Percentiles rank a stretch among this genome's conserved stretches.
These are phyloP conservation scores for Triplophysa rosa DNA, from an alignment of 2,113 vertebrate species.

Conservation along the genomic window DNA sequence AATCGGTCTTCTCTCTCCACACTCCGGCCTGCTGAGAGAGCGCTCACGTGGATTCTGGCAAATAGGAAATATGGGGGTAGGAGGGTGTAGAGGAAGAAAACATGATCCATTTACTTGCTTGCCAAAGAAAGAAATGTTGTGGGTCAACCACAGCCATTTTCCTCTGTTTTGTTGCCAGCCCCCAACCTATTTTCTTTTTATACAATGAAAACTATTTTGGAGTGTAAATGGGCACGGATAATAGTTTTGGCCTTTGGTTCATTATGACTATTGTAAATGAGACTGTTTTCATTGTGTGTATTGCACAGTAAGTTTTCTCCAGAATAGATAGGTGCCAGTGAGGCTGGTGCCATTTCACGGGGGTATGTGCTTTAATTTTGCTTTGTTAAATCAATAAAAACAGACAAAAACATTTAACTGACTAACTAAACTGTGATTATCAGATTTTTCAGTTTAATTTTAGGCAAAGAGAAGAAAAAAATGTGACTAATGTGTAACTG, in stretches of 20 bases:
- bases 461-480: too few relatives aligned
- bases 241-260: neutral
- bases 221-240: neutral
- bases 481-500: too few relatives aligned
- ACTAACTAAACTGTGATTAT: too few relatives aligned
- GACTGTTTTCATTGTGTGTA: neutral
- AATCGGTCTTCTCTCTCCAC: neutral
- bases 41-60: constrained; percentile 9
- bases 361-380: too few relatives aligned
- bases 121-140: neutral
- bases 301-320: neutral
- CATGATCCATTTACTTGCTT: constrained; percentile 19
- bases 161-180: constrained; percentile 6
- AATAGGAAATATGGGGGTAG: constrained; percentile 3
- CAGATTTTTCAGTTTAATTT: too few relatives aligned
- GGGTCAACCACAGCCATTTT: neutral
- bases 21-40: neutral
- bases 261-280: neutral
- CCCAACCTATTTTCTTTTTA: neutral
- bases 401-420: too few relatives aligned
- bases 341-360: too few relatives aligned
- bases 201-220: neutral
- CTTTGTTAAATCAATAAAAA: too few relatives aligned
- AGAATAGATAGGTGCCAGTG: neutral
- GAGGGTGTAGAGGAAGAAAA: neutral